Conservation (phyloP, 2,888 invertebrate genomes). For the Lasioglossum villosulum region DNA sequence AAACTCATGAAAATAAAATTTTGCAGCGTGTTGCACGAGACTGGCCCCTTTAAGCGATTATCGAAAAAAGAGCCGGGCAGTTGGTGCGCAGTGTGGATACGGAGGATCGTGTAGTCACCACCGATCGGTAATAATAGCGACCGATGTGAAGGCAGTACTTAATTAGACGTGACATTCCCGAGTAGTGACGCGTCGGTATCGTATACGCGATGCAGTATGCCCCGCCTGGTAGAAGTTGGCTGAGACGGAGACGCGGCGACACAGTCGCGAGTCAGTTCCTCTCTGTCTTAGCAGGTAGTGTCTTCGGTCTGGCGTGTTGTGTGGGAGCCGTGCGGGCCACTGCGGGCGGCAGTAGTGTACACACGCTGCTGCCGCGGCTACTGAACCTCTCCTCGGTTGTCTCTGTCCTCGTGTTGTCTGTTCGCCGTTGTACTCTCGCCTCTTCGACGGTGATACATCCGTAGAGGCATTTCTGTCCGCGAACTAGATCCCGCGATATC, state of each 20-base stretch:
- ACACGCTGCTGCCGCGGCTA: slow-evolving; percentile 59
- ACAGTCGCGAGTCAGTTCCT: slow-evolving; percentile 63
- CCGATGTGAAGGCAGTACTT: slow-evolving; percentile 55
- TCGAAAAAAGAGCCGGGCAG: not conserved
- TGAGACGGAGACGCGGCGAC: slow-evolving; percentile 60
- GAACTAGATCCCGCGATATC: not conserved
- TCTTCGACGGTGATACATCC: slow-evolving; percentile 9
- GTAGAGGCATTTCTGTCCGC: not conserved
- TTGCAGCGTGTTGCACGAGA: too few species aligned
- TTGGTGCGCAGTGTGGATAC: not conserved
- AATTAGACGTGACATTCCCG: slow-evolving; percentile 63
- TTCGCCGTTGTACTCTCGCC: not conserved
- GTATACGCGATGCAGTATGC: slow-evolving; percentile 43
- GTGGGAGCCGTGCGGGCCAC: slow-evolving; percentile 58
- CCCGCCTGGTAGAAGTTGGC: slow-evolving; percentile 52
- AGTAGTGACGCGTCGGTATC: slow-evolving; percentile 59
- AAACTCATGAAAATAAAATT: not conserved
- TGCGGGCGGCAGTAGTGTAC: slow-evolving; percentile 58
- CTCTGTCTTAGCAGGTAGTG: slow-evolving; percentile 52
- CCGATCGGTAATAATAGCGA: slow-evolving; percentile 61
- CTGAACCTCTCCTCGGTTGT: slow-evolving; percentile 50
- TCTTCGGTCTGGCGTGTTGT: slow-evolving; percentile 53
- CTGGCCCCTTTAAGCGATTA: too few species aligned
- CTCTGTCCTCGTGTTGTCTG: slow-evolving; percentile 13
- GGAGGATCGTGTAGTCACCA: slow-evolving; percentile 39